Evolutionary conservation across 2,797 vertebrate genomes (phyloP).

Genomic region (Mus spretus): DNA sequence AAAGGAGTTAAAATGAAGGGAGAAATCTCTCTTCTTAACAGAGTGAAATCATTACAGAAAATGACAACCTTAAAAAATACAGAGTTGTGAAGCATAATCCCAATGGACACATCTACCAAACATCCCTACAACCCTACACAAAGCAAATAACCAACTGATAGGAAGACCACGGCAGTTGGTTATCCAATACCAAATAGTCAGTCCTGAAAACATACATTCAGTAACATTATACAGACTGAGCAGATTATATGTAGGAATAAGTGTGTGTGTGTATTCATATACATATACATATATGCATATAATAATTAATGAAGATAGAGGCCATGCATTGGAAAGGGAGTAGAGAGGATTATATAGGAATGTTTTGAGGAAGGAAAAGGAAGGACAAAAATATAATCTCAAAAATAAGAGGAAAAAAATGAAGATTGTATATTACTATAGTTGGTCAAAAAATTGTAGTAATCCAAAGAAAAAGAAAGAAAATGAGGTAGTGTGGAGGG

Average conservation of each 20-base stretch:
- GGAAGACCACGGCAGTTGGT: neutral
- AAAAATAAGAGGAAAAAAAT: neutral
- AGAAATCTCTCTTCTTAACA: neutral
- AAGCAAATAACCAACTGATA: too few species aligned
- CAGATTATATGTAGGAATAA: neutral
- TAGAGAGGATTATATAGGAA: neutral
- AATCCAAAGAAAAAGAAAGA: neutral
- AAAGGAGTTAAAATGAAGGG: neutral
- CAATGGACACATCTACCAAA: neutral
- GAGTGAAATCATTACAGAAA: neutral
- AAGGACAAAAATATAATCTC: neutral
- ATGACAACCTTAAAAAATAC: neutral
- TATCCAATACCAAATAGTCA: neutral
- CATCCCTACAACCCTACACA: too few species aligned
- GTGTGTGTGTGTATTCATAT: fast-evolving
- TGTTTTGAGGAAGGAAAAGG: neutral
- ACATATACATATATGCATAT: neutral
- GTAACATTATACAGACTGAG: neutral
- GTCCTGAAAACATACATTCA: neutral
- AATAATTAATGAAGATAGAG: neutral
- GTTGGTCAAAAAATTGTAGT: neutral
- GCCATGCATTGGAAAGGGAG: neutral
- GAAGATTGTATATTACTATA: neutral
- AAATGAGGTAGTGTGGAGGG: neutral
- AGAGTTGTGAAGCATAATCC: neutral